A percentile compares a stretch with the other conserved stretches of the same genome.
phyloP scores from a whole-genome alignment of 2,113 vertebrate genomes.

The Mesitornis unicolor region DNA sequence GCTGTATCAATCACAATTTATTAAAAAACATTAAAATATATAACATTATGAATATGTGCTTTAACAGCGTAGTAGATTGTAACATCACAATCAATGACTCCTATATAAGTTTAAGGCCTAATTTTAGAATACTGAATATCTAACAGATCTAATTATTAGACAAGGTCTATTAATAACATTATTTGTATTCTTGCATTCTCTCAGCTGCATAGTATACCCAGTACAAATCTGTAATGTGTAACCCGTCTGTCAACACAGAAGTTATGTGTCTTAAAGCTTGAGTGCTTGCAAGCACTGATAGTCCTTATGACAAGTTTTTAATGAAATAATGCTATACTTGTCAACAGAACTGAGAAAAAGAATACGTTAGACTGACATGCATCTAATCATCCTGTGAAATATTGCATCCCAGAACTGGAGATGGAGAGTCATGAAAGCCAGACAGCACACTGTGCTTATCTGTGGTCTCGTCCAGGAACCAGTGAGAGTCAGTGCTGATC shows the following conservation, averaged over 20 bases:
- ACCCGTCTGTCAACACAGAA: background rate
- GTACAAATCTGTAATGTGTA: background rate
- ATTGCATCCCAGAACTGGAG: background rate
- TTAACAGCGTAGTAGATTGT: background rate
- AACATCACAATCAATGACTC: no score
- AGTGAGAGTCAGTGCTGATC: background rate
- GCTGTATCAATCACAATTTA: background rate
- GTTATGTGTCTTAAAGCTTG: background rate
- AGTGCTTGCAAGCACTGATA: background rate
- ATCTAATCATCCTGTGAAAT: slow-evolving; percentile 9
- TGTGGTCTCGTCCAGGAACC: background rate
- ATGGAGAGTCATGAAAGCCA: background rate
- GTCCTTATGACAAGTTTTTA: slow-evolving; percentile 29
- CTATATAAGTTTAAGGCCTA: background rate
- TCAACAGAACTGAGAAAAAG: background rate
- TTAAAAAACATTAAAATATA: background rate
- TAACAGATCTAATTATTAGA: background rate
- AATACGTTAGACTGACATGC: background rate
- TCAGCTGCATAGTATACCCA: background rate
- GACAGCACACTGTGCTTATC: background rate
- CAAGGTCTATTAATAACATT: background rate
- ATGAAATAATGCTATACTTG: slow-evolving; percentile 27
- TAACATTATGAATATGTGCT: background rate
- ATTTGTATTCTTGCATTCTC: background rate
- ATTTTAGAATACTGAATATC: background rate